Evolutionary conservation across 2,888 invertebrate genomes (phyloP).

Genomic region (Apotomis betuletana): DNA sequence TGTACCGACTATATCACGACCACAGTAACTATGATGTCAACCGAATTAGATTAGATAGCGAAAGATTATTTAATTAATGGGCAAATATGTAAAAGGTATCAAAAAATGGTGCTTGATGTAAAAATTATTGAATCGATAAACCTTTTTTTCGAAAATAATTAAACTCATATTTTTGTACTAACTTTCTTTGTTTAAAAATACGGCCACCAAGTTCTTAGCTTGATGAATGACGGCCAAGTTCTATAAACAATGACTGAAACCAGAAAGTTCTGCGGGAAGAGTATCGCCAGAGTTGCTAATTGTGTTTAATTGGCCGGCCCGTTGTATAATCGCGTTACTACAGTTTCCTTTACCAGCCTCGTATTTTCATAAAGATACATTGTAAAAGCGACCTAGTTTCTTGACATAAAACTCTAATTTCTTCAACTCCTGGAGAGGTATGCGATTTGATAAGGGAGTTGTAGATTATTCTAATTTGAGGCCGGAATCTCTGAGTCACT

Average conservation of each 20-base stretch:
- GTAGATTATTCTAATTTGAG: constrained; percentile 22
- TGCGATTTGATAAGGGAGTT: neutral
- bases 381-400: neutral
- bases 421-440: neutral
- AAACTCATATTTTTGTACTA: too few relatives aligned
- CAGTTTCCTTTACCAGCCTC: constrained; percentile 1
- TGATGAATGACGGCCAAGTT: constrained; percentile 1
- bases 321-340: constrained; percentile 22
- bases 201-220: too few relatives aligned
- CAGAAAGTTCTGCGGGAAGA: constrained; percentile 12
- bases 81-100: too few relatives aligned
- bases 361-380: neutral
- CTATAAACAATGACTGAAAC: constrained; percentile 17
- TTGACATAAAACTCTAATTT: neutral
- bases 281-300: constrained; percentile 28
- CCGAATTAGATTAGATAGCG: too few relatives aligned
- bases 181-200: too few relatives aligned
- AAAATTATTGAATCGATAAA: too few relatives aligned
- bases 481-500: constrained; percentile 19
- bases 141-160: too few relatives aligned
- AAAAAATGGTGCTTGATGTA: too few relatives aligned
- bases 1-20: too few relatives aligned
- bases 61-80: too few relatives aligned
- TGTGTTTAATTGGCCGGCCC: constrained; percentile 30
- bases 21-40: too few relatives aligned